phyloP scores from a whole-genome alignment of 2,888 invertebrate species.

The Leptura quadrifasciata region DNA sequence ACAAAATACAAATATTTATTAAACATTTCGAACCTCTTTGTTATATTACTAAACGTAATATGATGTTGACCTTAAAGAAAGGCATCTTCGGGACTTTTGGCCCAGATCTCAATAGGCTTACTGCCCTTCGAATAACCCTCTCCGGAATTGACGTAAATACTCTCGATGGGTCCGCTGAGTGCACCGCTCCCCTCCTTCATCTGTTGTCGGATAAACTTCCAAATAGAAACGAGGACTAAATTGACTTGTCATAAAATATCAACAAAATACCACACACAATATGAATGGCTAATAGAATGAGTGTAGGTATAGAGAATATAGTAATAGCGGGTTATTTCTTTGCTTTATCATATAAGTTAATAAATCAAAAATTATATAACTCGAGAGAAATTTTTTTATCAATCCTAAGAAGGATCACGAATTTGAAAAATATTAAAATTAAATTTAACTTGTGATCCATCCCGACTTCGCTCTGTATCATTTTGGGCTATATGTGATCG shows the following conservation, averaged over 20 bases:
- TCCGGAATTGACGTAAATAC: slow-evolving; percentile 1
- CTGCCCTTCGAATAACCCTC: neutral
- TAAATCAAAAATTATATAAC: no score
- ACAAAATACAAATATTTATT: no score
- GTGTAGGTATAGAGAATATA: no score
- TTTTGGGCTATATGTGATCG: no score
- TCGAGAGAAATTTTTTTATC: no score
- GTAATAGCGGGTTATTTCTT: no score
- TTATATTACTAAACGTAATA: neutral
- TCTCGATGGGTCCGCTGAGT: neutral
- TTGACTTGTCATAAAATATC: slow-evolving; percentile 1
- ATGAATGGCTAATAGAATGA: neutral
- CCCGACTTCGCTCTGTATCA: no score
- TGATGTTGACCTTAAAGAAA: neutral
- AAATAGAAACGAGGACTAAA: neutral
- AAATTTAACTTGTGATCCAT: no score
- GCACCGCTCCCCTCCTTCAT: slow-evolving; percentile 1
- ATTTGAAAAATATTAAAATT: no score
- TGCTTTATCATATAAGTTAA: no score
- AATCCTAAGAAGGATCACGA: no score
- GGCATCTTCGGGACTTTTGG: slow-evolving; percentile 7
- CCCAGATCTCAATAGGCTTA: neutral
- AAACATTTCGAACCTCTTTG: no score
- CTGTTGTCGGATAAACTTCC: neutral
- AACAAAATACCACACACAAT: neutral